Conservation (phyloP, 2,113 vertebrate species). For the Python bivittatus region DNA sequence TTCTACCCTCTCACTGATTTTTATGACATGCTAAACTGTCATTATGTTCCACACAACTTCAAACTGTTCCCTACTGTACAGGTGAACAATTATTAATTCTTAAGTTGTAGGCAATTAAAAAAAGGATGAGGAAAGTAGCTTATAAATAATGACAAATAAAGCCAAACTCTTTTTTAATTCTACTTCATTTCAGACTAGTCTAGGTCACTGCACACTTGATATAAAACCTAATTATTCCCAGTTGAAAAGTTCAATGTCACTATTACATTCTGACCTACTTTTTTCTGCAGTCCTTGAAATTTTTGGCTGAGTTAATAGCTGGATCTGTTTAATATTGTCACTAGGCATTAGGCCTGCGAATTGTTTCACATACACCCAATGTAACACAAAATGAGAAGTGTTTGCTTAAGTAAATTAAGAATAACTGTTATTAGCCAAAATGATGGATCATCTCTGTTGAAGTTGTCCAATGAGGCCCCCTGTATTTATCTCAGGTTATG, state of each 20-base stretch:
- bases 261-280: constrained; percentile 71
- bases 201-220: constrained; percentile 73
- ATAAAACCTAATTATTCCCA: constrained; percentile 77
- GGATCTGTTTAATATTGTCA: constrained; percentile 43
- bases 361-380: constrained; percentile 34
- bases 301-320: constrained; percentile 48
- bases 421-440: constrained; percentile 40
- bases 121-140: constrained; percentile 38
- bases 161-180: constrained; percentile 44
- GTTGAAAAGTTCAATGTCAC: constrained; percentile 75
- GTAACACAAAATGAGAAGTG: constrained; percentile 40
- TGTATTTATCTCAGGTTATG: constrained; percentile 24
- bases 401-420: constrained; percentile 49
- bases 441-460: constrained; percentile 43
- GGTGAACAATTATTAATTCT: constrained; percentile 56
- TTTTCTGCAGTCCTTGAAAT: constrained; percentile 53
- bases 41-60: constrained; percentile 39
- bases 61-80: constrained; percentile 51
- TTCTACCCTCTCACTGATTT: constrained; percentile 49
- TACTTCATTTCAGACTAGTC: constrained; percentile 65
- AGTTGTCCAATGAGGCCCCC: neutral
- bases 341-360: constrained; percentile 22
- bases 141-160: constrained; percentile 54
- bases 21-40: constrained; percentile 49
- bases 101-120: constrained; percentile 42